These are phyloP conservation scores for Acrossocheilus wenchowensis DNA, from an alignment of 2,797 vertebrate species.

Conservation along the genomic window DNA sequence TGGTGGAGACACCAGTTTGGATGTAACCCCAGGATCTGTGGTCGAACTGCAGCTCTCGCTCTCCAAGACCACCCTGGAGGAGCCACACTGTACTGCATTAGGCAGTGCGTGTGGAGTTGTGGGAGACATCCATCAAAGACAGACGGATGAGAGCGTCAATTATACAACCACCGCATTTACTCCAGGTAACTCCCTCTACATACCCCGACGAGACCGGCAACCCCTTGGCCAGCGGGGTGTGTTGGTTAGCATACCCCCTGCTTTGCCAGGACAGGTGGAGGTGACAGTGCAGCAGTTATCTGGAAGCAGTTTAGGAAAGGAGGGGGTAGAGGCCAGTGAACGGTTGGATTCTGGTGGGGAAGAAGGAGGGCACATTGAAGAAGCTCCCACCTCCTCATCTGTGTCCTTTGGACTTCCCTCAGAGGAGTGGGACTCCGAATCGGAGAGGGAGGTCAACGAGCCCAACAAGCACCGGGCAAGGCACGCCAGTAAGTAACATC, in stretches of 20 bases:
- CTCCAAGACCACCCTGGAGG: slow-evolving; percentile 72
- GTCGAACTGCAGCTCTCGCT: slow-evolving; percentile 90
- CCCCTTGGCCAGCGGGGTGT: slow-evolving; percentile 76
- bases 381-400: slow-evolving; percentile 85
- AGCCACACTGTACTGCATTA: slow-evolving; percentile 65
- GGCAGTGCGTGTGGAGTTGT: slow-evolving; percentile 70
- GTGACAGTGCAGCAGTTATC: slow-evolving; percentile 75
- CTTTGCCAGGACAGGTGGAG: slow-evolving; percentile 81
- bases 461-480: slow-evolving; percentile 92
- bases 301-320: slow-evolving; percentile 72
- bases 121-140: slow-evolving; percentile 64
- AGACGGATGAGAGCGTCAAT: slow-evolving; percentile 34
- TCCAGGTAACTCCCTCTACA: slow-evolving; percentile 68
- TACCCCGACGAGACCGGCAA: slow-evolving; percentile 74
- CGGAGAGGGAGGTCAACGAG: slow-evolving; percentile 84
- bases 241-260: slow-evolving; percentile 69
- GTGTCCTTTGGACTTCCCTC: slow-evolving; percentile 88
- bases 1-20: slow-evolving; percentile 56
- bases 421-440: slow-evolving; percentile 83
- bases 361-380: slow-evolving; percentile 84
- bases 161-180: slow-evolving; percentile 32
- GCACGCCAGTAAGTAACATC: slow-evolving; percentile 92
- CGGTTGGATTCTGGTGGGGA: slow-evolving; percentile 81
- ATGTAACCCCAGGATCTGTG: slow-evolving; percentile 73
- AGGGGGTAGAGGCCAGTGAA: slow-evolving; percentile 77